Evolutionary conservation across 64 coral and sea anemone species (phyloP), one percentile per base, ranked within the genome.

Genomic region (Acropora yongei): DNA sequence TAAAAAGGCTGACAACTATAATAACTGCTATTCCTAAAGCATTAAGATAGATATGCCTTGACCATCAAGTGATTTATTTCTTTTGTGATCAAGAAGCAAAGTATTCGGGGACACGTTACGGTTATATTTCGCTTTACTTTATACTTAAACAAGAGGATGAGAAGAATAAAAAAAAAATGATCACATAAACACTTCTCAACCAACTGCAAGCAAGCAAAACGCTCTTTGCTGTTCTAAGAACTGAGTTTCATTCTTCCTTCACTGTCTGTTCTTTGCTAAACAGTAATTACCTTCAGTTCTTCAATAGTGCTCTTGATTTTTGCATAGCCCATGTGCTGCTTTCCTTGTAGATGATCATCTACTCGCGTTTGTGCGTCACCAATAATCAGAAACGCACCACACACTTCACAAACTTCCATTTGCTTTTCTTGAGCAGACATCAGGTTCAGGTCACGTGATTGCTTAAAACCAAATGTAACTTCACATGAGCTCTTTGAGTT

Each of bases 351-450:
- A 68, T 99, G 97, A 69, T 99, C 97, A 82, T 99, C 97, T 45
- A 99, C 97, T 72, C 97, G 86, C 14, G 94, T 96, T 49, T 99
- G 97, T 46, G 97, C 97, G 92, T 99, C 97, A 89, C 97, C 97
- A 87, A 99, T 95, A 63, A 99, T 99, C 1, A 99, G 89, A 82
- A 99, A 99, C 4, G 97, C 97, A 57, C 97, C 97, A 96, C 97
- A 99, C 83, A 99, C 97, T 77, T 96, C 97, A 82, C 97, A 99
- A 4, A 99, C 97, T 77, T 99, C 97, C 97, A 99, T 99, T 75
- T 93, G 94, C 51, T 99, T 99, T 79, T 99, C 97, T 76, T 97
- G 95, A 16, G 95, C 93, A 69, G 89, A 88, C 95, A 97, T 97
- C 14, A 95, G 72, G 76, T 82, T 95, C 5, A 87, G 86, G 72